Conservation (phyloP, 2,113 vertebrate genomes). For the Clinocottus analis region DNA sequence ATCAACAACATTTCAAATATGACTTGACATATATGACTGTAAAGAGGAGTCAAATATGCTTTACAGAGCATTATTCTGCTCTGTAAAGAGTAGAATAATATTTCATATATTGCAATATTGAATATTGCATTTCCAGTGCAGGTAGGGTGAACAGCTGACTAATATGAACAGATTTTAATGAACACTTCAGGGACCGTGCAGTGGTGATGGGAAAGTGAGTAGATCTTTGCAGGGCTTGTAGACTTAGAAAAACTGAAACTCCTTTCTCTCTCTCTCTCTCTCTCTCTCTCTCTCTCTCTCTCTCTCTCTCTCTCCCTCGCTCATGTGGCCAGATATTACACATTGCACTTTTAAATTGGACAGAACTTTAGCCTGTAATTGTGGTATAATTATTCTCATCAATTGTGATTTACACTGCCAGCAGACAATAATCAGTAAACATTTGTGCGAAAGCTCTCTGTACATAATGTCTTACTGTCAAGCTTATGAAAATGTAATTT, state of each 20-base stretch:
- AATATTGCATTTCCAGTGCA: constrained; percentile 15
- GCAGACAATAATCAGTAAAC: background rate
- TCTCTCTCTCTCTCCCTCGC: background rate
- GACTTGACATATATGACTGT: too few species aligned
- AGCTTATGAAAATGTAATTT: background rate
- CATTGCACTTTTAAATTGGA: too few species aligned
- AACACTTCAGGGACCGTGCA: constrained; percentile 65
- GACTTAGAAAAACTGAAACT: too few species aligned
- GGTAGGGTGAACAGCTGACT: constrained; percentile 50
- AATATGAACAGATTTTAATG: constrained; percentile 70
- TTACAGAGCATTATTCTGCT: too few species aligned
- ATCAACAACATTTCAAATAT: constrained; percentile 1
- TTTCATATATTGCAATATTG: too few species aligned
- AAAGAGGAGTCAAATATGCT: too few species aligned
- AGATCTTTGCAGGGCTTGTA: background rate
- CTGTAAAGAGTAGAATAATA: constrained; percentile 9
- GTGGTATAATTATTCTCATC: constrained; percentile 3
- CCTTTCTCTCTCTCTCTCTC: too few species aligned
- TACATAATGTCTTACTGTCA: background rate
- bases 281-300: background rate
- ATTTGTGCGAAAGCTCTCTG: background rate
- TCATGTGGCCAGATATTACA: background rate
- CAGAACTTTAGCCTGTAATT: constrained; percentile 2
- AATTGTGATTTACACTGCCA: background rate
- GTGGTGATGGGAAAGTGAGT: background rate